These are phyloP conservation scores for Brachyistius frenatus DNA, from an alignment of 2,113 vertebrate genomes.

Conservation along the genomic window DNA sequence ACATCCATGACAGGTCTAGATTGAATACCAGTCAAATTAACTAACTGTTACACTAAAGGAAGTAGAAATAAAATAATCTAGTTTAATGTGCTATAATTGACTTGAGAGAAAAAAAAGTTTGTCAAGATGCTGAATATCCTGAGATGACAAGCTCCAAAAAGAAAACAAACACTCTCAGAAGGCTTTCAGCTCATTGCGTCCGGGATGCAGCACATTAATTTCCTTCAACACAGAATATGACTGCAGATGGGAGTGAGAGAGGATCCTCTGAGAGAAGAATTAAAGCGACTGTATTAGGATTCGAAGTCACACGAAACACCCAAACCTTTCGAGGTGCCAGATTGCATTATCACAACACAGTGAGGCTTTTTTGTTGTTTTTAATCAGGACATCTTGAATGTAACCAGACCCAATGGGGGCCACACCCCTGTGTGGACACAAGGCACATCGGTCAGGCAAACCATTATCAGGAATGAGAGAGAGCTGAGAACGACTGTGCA, in stretches of 20 bases:
- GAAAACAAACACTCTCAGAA: constrained; percentile 29
- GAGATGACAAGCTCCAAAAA: background rate
- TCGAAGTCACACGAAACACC: constrained; percentile 20
- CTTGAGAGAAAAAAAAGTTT: constrained; percentile 1
- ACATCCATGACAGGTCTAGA: background rate
- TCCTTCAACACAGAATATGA: background rate
- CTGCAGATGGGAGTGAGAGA: background rate
- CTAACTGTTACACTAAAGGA: background rate
- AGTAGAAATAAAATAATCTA: constrained; percentile 1
- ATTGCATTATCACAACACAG: constrained; percentile 50
- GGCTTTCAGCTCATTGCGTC: constrained; percentile 21
- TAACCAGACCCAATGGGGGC: constrained; percentile 29
- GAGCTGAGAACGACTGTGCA: constrained; percentile 49
- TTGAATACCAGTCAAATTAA: background rate
- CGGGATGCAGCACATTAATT: constrained; percentile 5
- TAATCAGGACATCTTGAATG: constrained; percentile 54
- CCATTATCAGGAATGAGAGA: constrained; percentile 43
- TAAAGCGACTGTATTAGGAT: background rate
- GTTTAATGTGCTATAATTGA: background rate
- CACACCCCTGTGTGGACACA: constrained; percentile 51
- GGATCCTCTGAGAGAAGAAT: constrained; percentile 19
- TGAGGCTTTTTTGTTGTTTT: constrained; percentile 26
- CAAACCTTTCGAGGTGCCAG: constrained; percentile 28
- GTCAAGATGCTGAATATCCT: background rate
- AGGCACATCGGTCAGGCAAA: constrained; percentile 42